Percentiles rank a stretch among this genome's conserved stretches.
phyloP scores from a whole-genome alignment of 2,888 invertebrate genomes.

The Cryptus armator region DNA sequence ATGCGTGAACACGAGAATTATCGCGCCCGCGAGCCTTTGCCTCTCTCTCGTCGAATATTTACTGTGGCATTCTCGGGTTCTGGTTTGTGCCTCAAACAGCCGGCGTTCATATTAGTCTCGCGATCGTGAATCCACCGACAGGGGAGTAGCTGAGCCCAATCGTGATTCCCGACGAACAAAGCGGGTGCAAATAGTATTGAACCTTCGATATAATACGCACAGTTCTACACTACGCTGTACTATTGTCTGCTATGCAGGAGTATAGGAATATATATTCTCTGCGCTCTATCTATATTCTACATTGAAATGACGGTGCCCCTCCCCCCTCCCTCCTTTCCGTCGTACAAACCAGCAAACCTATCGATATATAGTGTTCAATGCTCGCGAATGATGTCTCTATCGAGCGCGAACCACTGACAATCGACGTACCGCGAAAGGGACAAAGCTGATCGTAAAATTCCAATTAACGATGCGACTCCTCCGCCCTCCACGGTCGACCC shows the following conservation, averaged over 20 bases:
- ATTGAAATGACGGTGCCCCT: conserved; percentile 19
- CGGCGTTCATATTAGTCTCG: conserved; percentile 14
- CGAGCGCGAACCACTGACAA: conserved; percentile 70
- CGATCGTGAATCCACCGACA: conserved; percentile 22
- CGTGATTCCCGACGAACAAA: conserved; percentile 33
- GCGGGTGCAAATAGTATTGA: conserved; percentile 18
- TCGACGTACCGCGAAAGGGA: conserved; percentile 67
- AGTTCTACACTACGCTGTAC: neutral
- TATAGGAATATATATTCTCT: too few species aligned
- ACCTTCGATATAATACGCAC: neutral
- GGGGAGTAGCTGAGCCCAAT: conserved; percentile 19
- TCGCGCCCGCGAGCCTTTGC: conserved; percentile 2
- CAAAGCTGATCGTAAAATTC: conserved; percentile 77
- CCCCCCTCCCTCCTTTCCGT: neutral
- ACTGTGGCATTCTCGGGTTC: conserved; percentile 26
- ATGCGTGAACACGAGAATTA: conserved; percentile 28
- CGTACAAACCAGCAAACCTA: conserved; percentile 21
- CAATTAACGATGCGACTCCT: conserved; percentile 72
- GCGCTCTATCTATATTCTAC: neutral
- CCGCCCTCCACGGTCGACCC: conserved; percentile 34
- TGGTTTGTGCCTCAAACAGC: conserved; percentile 27
- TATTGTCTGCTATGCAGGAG: too few species aligned
- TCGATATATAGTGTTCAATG: conserved; percentile 31
- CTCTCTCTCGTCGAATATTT: neutral
- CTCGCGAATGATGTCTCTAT: conserved; percentile 73